Percentiles rank a stretch among this genome's conserved stretches.
These are phyloP conservation scores for Ormyrus labotus DNA, from an alignment of 2,888 invertebrate genomes.

Conservation along the genomic window DNA sequence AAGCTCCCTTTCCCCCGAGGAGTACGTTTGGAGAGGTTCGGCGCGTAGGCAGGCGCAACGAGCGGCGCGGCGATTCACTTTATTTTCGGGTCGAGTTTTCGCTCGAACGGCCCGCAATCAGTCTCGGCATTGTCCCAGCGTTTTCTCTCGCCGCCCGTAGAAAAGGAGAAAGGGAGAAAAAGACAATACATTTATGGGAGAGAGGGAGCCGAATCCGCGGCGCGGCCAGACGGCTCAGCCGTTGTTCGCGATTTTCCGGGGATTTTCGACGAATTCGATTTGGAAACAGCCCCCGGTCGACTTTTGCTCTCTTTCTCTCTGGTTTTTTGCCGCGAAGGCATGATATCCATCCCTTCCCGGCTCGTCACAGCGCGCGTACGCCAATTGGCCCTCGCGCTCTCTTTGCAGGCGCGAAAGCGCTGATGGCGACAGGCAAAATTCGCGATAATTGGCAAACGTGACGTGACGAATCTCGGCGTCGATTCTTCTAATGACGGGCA, in stretches of 20 bases:
- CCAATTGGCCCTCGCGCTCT: neutral
- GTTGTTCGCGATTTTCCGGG: constrained; percentile 61
- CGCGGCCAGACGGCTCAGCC: constrained; percentile 9
- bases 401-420: neutral
- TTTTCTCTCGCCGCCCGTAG: constrained; percentile 8
- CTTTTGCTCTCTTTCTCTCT: neutral
- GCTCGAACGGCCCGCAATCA: constrained; percentile 71
- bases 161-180: constrained; percentile 10
- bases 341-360: neutral
- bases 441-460: constrained; percentile 60
- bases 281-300: constrained; percentile 34
- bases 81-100: constrained; percentile 72
- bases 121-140: constrained; percentile 67
- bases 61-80: constrained; percentile 63
- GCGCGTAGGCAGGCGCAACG: neutral
- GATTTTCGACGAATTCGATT: constrained; percentile 68
- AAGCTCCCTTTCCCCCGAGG: neutral
- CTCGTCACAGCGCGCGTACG: neutral
- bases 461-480: constrained; percentile 36
- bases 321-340: neutral
- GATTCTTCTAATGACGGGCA: constrained; percentile 28
- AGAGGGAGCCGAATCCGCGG: constrained; percentile 10
- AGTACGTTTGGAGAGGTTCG: constrained; percentile 3
- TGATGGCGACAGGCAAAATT: constrained; percentile 29
- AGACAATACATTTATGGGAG: constrained; percentile 64